These are phyloP conservation scores for Archips xylosteana DNA, from an alignment of 2,888 invertebrate genomes.

Conservation along the genomic window DNA sequence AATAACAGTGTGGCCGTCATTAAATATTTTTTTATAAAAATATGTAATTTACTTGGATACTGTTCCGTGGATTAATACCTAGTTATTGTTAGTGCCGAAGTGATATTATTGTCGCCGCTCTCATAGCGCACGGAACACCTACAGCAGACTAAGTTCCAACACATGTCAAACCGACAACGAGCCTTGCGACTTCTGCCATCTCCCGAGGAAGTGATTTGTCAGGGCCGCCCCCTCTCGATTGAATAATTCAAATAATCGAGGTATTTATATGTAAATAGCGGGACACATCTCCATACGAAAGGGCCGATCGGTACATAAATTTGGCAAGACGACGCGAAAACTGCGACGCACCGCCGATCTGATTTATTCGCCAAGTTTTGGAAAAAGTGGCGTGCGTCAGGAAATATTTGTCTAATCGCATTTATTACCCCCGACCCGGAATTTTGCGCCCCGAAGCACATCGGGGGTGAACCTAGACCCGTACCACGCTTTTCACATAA, in stretches of 20 bases:
- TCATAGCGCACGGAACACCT: not conserved
- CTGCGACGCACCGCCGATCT: conserved; percentile 83
- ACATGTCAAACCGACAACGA: conserved; percentile 74
- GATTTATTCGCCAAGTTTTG: conserved; percentile 84
- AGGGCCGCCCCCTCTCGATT: conserved; percentile 85
- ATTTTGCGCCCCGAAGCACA: conserved; percentile 73
- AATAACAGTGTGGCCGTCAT: no score
- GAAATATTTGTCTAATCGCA: conserved; percentile 85
- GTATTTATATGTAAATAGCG: conserved; percentile 86
- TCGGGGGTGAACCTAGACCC: conserved; percentile 58
- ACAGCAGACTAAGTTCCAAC: conserved; percentile 55
- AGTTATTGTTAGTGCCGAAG: not conserved
- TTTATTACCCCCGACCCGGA: conserved; percentile 75
- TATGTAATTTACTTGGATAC: no score
- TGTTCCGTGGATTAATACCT: no score
- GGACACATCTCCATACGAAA: conserved; percentile 85
- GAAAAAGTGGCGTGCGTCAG: conserved; percentile 83
- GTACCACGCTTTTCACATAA: conserved; percentile 48
- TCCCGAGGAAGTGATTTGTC: conserved; percentile 85
- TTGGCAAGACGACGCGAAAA: conserved; percentile 84
- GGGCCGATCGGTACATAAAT: conserved; percentile 86
- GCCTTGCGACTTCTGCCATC: conserved; percentile 80
- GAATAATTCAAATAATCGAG: conserved; percentile 86
- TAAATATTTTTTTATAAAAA: no score
- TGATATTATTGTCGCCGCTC: conserved; percentile 3